Base-by-base conservation (phyloP, 53 echinoderm and acorn worm genomes). In the Astropecten irregularis region DNA sequence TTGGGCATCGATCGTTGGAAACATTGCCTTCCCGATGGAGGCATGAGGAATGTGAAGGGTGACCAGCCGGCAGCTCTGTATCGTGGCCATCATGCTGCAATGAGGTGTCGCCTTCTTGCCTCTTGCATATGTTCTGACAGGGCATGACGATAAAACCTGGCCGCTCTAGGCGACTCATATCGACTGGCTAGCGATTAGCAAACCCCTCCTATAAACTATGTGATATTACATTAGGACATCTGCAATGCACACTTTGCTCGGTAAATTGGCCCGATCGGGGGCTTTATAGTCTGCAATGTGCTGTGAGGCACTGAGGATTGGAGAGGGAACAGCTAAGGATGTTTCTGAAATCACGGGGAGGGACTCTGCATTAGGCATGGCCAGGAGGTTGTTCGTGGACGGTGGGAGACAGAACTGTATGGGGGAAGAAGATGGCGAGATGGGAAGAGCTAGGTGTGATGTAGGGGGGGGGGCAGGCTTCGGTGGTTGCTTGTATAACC, bases 181-280 rank as follows among this genome's bases (percentile, higher is more conserved):
- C 61, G 79, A 79, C 79, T 79, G 63, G 60, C 25, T 34, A 40
- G 32, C 79, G 79, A 60, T 61, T 61, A 79, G 61, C 62, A 30
- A 20, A 62, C 33, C 27, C 2, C 46, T 42, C 40, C 38, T n/a
- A n/a, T n/a, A 32, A 40, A 57, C 63, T 47, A 44, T 79, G 61
- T 47, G 62, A 79, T 79, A 61, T 79, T 79, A 79, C 79, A 62
- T 79, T 79, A 79, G 33, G 61, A 62, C 61, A 79, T 79, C 79
- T 79, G 79, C 62, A 79, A 55, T 62, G 46, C 79, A 79, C 46
- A 62, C 62, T 60, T 74, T 18, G 25, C 77, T 79, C 32, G 22
- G 79, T 47, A 62, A 79, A 79, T 79, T 79, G 79, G 60, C 49
- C n/a, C 30, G 79, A 62, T 34, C 48, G 62, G 61, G 30, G 79